Percentiles rank a stretch among this genome's conserved stretches.
Evolutionary conservation across 2,113 vertebrate species (phyloP).

Genomic region (Delphinapterus leucas): DNA sequence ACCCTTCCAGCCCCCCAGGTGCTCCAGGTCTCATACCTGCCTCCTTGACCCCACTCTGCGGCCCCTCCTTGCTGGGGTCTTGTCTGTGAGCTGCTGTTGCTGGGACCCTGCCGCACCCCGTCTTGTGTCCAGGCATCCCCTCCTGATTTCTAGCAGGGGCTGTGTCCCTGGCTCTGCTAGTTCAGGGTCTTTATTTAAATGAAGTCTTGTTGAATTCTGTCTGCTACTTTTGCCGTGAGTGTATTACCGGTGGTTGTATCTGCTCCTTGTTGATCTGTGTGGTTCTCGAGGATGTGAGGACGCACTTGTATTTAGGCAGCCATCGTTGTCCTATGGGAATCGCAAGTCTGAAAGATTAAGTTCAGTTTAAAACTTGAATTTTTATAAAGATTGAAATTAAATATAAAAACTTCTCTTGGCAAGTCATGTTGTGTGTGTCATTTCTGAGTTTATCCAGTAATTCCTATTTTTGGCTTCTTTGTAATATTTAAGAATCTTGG

Average conservation of each 20-base stretch:
- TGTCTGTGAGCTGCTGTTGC: not conserved
- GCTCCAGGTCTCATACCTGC: not conserved
- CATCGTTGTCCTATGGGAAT: not conserved
- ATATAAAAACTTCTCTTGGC: not conserved
- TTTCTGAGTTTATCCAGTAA: not conserved
- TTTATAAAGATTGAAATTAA: not conserved
- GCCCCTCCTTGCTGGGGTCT: not conserved
- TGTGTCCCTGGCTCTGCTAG: not conserved
- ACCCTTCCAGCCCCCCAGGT: not conserved
- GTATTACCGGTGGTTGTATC: not conserved
- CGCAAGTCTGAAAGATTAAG: not conserved
- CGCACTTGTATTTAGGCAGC: not conserved
- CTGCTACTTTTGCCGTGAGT: not conserved
- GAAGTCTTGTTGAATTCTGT: not conserved
- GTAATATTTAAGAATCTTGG: not conserved
- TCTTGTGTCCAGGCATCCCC: not conserved
- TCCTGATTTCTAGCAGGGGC: not conserved
- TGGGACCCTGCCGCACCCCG: not conserved
- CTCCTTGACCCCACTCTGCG: not conserved
- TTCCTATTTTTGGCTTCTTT: not conserved
- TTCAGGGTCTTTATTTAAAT: not conserved
- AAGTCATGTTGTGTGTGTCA: not conserved
- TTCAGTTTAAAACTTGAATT: not conserved
- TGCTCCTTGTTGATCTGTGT: not conserved
- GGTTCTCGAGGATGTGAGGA: not conserved